Evolutionary conservation across 2,888 invertebrate genomes (phyloP).

Genomic region (Blera fallax): DNA sequence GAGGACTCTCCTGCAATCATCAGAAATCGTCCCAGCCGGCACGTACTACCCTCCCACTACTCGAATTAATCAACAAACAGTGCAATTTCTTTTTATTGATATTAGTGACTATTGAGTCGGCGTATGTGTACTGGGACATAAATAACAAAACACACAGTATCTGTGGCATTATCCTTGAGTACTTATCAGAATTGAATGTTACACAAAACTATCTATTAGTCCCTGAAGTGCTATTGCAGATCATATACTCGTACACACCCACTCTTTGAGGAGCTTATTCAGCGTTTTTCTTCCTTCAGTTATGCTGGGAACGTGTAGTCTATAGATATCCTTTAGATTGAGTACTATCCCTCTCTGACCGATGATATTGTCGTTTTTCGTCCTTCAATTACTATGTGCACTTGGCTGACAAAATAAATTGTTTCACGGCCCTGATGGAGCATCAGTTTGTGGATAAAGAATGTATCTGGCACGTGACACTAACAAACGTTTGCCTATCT

Average conservation of each 20-base stretch:
- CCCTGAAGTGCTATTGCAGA: slow-evolving; percentile 45
- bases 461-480: slow-evolving; percentile 19
- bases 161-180: slow-evolving; percentile 4
- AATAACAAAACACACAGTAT: slow-evolving; percentile 5
- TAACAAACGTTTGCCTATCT: neutral
- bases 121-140: neutral
- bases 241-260: slow-evolving; percentile 12
- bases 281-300: slow-evolving; percentile 11
- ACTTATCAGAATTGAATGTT: slow-evolving; percentile 33
- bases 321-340: neutral
- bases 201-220: slow-evolving; percentile 47
- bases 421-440: slow-evolving; percentile 5
- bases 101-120: neutral
- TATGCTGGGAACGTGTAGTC: neutral
- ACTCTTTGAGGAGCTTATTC: slow-evolving; percentile 2
- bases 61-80: slow-evolving; percentile 26
- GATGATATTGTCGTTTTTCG: slow-evolving; percentile 30
- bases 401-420: slow-evolving; percentile 38
- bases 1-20: no score
- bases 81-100: slow-evolving; percentile 31
- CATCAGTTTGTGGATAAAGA: slow-evolving; percentile 13
- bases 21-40: neutral
- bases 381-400: slow-evolving; percentile 44
- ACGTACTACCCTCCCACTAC: neutral
- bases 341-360: slow-evolving; percentile 6